Evolutionary conservation across 2,797 vertebrate genomes (phyloP).

Genomic region (Lepilemur ruficaudatus): DNA sequence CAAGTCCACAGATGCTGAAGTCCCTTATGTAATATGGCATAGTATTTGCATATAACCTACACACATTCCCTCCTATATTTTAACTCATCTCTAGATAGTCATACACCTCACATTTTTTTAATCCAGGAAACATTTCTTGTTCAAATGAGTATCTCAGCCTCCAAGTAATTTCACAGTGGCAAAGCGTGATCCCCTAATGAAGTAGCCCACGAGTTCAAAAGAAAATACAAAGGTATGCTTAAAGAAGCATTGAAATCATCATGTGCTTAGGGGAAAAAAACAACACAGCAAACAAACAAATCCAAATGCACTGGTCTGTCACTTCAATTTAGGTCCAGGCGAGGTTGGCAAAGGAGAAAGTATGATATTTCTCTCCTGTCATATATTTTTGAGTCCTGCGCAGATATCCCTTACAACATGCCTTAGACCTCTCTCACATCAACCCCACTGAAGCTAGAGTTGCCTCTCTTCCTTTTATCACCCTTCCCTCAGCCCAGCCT

Average conservation of each 20-base stretch:
- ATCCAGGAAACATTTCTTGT: conserved; percentile 7
- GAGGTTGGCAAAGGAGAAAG: background rate
- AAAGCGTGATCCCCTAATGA: conserved; percentile 29
- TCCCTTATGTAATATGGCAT: background rate
- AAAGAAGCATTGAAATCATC: background rate
- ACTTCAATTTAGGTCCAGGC: background rate
- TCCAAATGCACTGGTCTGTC: background rate
- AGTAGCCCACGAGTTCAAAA: background rate
- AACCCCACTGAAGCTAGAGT: background rate
- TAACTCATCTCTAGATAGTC: background rate
- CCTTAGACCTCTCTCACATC: background rate
- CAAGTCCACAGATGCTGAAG: background rate
- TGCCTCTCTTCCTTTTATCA: background rate
- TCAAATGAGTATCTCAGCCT: conserved; percentile 2
- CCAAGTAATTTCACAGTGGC: background rate
- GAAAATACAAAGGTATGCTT: conserved; percentile 30
- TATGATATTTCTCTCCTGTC: background rate
- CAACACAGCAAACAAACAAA: background rate
- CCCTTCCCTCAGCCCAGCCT: background rate
- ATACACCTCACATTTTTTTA: background rate
- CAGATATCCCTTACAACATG: background rate
- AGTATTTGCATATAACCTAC: background rate
- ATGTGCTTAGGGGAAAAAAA: background rate
- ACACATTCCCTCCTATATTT: background rate
- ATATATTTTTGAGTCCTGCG: background rate